Evolutionary conservation across 2,888 invertebrate species (phyloP), one percentile per base, ranked within the genome.

Genomic region (Malthinus flaveolus): DNA sequence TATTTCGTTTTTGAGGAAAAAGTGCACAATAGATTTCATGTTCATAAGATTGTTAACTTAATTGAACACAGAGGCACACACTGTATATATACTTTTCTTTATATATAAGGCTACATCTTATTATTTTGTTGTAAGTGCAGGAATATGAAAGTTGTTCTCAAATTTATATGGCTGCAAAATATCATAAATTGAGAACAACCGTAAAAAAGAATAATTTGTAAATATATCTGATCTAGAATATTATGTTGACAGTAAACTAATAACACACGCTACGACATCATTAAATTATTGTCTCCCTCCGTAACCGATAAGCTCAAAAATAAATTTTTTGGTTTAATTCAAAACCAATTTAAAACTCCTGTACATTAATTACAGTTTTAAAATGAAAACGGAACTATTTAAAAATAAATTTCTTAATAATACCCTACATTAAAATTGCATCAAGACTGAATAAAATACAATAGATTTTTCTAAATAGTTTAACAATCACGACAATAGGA

Each of bases 281-380:
- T 50, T 62, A 52, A 55, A 55, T 56, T 62, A 62, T 62, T 62
- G 62, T 62, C 62, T 62, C 59, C 49, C 49, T 59, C 56, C 59
- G 47, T 56, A 55, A 57, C 52, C 42, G 47, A 56, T 56, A 56
- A 55, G 54, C 50, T 51, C 48, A 47, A 55, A 35, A 42, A 55
- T 7, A 42, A 42, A 42, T n/a, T 42, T 34, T 31, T 51, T 34
- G 12, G 37, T 37, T 56, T 49, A 42, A 33, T 12, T 33, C 11
- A 39, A 34, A 44, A 33, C 37, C 32, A 34, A 56, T 44, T 36
- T 49, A 54, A 56, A 56, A 55, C 37, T 32, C 36, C 13, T 31
- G 37, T 48, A 48, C 51, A 47, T 46, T 57, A 49, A 57, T 51
- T 44, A 34, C 45, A 53, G 31, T 33, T 37, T 35, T 47, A 47